These are phyloP conservation scores for Istiophorus platypterus DNA, from an alignment of 2,113 vertebrate species.

Conservation along the genomic window DNA sequence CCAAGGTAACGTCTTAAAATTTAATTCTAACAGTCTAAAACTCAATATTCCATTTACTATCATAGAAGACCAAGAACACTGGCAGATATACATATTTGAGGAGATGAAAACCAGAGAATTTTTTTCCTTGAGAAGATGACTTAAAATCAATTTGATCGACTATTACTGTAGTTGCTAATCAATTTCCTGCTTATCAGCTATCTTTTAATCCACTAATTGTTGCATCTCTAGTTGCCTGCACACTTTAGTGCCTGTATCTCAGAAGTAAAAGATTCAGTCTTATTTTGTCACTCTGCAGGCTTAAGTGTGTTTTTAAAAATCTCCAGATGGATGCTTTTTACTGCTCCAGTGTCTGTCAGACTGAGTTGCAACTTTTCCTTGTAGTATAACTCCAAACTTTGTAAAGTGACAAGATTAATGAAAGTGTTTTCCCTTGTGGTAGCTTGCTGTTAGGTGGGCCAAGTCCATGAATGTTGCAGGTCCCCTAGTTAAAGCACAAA, in stretches of 20 bases:
- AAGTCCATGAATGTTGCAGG: background rate
- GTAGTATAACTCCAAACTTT: too few relatives aligned
- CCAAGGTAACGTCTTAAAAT: background rate
- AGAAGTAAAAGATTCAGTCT: background rate
- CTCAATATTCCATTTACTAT: background rate
- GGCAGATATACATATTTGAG: background rate
- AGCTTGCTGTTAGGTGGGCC: background rate
- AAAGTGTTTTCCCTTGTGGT: background rate
- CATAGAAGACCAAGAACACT: background rate
- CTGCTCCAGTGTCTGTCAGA: background rate
- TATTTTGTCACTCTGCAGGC: background rate
- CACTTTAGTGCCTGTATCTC: background rate
- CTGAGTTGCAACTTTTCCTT: background rate
- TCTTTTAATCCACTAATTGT: background rate
- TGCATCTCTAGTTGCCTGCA: background rate
- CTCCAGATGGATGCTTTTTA: conserved; percentile 1
- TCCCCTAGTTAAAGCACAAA: background rate
- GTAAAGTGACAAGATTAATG: background rate
- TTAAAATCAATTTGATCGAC: background rate
- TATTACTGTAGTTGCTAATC: background rate
- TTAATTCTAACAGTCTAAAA: background rate
- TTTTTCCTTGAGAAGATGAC: background rate
- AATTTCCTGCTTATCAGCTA: background rate
- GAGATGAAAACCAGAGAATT: background rate
- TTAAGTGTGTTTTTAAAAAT: background rate